Conservation (phyloP, 2,113 vertebrate genomes). For the Mellivora capensis region DNA sequence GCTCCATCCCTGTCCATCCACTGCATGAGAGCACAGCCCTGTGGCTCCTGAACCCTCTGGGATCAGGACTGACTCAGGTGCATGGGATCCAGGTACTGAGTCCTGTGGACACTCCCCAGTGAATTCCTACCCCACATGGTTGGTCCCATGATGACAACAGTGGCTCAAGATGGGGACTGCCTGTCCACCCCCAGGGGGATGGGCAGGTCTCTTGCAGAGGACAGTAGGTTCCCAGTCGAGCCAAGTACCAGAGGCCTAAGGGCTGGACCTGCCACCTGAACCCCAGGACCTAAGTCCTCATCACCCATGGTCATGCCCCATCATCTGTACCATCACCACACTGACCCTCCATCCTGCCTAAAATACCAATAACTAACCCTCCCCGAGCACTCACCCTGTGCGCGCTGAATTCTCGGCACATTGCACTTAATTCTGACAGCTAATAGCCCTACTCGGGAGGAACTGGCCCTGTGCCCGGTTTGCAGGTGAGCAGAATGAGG, state of each 20-base stretch:
- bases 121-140: background rate
- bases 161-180: background rate
- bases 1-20: background rate
- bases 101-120: background rate
- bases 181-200: too few species aligned
- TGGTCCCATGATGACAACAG: background rate
- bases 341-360: background rate
- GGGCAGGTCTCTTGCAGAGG: background rate
- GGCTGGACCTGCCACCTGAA: background rate
- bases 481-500: background rate
- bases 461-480: background rate
- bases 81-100: background rate
- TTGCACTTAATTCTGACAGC: accelerated
- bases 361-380: too few species aligned
- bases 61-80: background rate
- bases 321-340: background rate
- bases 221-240: background rate
- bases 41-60: background rate
- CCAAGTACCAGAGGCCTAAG: background rate
- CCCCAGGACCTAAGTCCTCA: background rate
- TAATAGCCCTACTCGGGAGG: accelerated
- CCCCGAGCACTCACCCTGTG: background rate
- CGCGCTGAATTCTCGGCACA: background rate
- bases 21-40: background rate
- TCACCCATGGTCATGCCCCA: background rate